Conservation (phyloP, 2,797 vertebrate genomes). For the Sciurus carolinensis region DNA sequence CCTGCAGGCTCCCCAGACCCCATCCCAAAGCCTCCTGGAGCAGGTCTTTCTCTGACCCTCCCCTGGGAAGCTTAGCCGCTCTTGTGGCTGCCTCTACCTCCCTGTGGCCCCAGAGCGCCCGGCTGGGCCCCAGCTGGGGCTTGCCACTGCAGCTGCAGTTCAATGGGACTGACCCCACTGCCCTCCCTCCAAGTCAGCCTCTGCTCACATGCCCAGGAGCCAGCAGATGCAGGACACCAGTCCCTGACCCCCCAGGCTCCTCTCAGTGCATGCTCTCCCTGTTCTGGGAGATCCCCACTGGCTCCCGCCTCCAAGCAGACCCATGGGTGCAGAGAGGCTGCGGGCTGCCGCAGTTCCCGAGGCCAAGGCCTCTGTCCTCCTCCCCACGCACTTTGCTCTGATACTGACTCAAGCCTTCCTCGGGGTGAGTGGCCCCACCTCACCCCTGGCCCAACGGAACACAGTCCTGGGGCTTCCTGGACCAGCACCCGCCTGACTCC, state of each 20-base stretch:
- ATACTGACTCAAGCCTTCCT: neutral
- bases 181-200: too few relatives aligned
- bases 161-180: neutral
- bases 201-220: too few relatives aligned
- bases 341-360: neutral
- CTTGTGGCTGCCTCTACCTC: neutral
- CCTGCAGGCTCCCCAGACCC: too few relatives aligned
- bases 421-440: rapidly evolving
- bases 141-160: too few relatives aligned
- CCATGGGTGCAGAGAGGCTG: neutral
- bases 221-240: neutral
- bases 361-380: neutral
- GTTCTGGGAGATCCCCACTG: too few relatives aligned
- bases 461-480: neutral
- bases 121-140: neutral
- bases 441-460: too few relatives aligned
- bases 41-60: neutral
- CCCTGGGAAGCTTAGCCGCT: neutral
- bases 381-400: neutral
- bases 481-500: neutral
- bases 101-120: neutral
- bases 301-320: neutral
- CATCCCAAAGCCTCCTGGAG: neutral
- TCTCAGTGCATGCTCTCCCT: neutral
- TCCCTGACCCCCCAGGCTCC: neutral